Percentiles rank a stretch among this genome's conserved stretches.
Conservation (phyloP, 2,113 vertebrate genomes). For the Columba livia region DNA sequence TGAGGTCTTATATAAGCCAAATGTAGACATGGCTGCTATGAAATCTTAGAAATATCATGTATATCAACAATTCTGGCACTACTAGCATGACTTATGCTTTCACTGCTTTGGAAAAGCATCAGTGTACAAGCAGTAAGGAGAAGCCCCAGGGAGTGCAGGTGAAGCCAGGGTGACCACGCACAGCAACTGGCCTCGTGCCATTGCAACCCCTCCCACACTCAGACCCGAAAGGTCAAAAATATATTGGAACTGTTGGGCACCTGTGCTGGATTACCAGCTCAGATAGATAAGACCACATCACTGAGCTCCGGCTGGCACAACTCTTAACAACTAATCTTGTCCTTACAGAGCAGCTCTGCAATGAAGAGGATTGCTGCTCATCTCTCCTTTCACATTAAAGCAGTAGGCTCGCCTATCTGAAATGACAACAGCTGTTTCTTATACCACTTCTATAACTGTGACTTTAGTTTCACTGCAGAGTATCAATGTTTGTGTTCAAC, state of each 20-base stretch:
- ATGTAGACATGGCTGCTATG: background rate
- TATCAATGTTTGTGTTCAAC: slow-evolving; percentile 2
- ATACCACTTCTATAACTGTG: background rate
- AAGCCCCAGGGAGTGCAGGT: background rate
- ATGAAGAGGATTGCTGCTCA: background rate
- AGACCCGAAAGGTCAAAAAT: slow-evolving; percentile 15
- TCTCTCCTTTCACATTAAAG: background rate
- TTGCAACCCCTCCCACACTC: background rate
- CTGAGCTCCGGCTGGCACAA: background rate
- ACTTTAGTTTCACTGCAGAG: slow-evolving; percentile 2
- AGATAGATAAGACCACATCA: background rate
- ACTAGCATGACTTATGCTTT: background rate
- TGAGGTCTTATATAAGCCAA: background rate
- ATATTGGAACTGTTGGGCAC: background rate
- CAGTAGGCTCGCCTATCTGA: background rate
- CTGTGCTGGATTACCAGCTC: background rate
- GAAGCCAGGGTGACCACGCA: background rate
- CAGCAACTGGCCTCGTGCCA: background rate
- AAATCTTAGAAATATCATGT: background rate
- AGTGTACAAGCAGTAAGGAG: background rate
- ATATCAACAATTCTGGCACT: background rate
- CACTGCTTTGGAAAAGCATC: background rate
- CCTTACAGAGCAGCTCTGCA: background rate
- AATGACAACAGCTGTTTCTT: slow-evolving; percentile 12
- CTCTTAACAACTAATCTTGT: background rate